These are phyloP conservation scores for Falco naumanni DNA, from an alignment of 2,797 vertebrate species.

Conservation along the genomic window DNA sequence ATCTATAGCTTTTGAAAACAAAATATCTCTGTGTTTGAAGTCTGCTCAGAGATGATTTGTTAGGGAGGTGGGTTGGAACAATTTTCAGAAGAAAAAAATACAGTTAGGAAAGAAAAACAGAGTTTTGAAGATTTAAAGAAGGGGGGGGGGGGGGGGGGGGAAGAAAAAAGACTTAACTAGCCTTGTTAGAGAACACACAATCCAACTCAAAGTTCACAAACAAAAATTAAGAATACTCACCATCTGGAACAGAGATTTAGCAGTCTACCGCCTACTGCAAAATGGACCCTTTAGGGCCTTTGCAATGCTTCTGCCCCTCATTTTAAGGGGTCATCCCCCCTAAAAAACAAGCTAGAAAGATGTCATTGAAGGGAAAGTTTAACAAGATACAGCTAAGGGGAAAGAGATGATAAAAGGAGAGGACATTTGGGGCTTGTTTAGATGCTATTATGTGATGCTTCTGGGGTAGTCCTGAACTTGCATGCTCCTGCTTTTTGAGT, in stretches of 20 bases:
- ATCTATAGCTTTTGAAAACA: constrained; percentile 9
- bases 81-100: not conserved
- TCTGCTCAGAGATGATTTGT: not conserved
- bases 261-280: not conserved
- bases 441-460: not conserved
- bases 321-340: not conserved
- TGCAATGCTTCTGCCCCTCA: not conserved
- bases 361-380: not conserved
- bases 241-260: not conserved
- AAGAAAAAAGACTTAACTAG: accelerated
- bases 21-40: not conserved
- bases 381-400: not conserved
- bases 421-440: not conserved
- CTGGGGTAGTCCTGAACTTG: not conserved
- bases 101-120: not conserved
- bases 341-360: not conserved
- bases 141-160: accelerated
- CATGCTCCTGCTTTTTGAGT: not conserved
- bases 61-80: not conserved
- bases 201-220: not conserved
- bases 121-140: not conserved
- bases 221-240: not conserved
- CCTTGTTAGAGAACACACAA: not conserved
- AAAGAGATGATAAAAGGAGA: not conserved
- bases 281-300: not conserved